Conservation (phyloP, 2,797 vertebrate genomes). For the Florisuga fusca region DNA sequence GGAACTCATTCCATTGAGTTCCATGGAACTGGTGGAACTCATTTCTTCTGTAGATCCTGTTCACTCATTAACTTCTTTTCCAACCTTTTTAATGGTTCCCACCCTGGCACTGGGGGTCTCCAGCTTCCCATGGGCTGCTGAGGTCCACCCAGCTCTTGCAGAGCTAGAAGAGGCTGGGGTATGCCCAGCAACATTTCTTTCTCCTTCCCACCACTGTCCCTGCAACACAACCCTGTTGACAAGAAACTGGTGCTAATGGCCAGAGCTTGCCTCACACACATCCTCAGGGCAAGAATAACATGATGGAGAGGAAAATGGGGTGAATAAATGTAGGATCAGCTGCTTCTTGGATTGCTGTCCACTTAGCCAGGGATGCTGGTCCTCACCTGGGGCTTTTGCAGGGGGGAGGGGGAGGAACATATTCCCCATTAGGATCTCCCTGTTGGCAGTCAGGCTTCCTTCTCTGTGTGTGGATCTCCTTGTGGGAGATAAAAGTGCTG, state of each 20-base stretch:
- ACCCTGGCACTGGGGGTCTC: not conserved
- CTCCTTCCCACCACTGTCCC: not conserved
- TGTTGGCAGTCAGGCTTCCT: not conserved
- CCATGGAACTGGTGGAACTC: not conserved
- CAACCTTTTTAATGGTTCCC: not conserved
- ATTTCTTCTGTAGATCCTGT: not conserved
- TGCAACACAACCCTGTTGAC: not conserved
- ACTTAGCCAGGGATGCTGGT: not conserved
- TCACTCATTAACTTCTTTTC: not conserved
- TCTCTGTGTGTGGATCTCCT: not conserved
- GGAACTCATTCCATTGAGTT: too few relatives aligned
- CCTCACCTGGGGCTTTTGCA: not conserved
- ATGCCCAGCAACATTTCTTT: not conserved
- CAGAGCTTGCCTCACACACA: rapidly evolving
- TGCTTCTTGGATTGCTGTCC: not conserved
- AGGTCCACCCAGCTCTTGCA: not conserved
- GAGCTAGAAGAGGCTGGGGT: not conserved
- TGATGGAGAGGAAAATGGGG: not conserved
- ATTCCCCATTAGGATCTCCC: not conserved
- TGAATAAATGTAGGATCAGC: not conserved
- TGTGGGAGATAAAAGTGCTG: not conserved
- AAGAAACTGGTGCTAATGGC: not conserved
- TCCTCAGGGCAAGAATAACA: not conserved
- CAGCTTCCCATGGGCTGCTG: not conserved
- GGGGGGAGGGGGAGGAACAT: not conserved